Base-by-base conservation (phyloP, 2,113 vertebrate genomes). In the Peromyscus polionotus region DNA sequence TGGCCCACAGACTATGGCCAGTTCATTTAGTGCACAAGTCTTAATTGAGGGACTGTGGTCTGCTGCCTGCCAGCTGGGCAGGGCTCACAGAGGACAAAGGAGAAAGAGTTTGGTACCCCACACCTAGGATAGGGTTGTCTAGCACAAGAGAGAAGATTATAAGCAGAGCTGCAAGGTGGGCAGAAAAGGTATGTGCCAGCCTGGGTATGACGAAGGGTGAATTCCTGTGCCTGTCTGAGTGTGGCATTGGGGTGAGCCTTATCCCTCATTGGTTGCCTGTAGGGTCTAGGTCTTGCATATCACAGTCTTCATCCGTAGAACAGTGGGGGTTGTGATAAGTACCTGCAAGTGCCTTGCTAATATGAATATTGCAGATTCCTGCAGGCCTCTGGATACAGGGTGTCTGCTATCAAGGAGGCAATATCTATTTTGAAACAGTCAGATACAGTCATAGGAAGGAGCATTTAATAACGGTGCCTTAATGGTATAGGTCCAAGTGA, bases 11-110 rank as follows among this genome's bases (percentile, higher is more conserved):
- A 94, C 91, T 95, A 9, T 57, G 57, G 89, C 73, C 76, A 13
- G 22, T 98, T 97, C 95, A 97, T 86, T 94, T 13, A 5, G 24
- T n/a, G 54, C 86, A 93, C 97, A 97, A 48, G 70, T 61, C 84
- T 57, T 80, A 48, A 96, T 88, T 89, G 95, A 96, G 45, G n/a
- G 76, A 57, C 59, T 26, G 1, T 10, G 6, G 65, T 9, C n/a
- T 51, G 8, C 73, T n/a, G 65, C 61, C n/a, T 67, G 45, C 95
- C 91, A 70, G 95, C 92, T 73, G 48, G 48, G 89, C 65, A 36
- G 63, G 31, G 54, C 12, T 6, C 51, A 26, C 7, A 12, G 61
- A 28, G 75, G 68, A 75, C 33, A 48, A 72, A 87, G 57, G 84
- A 20, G 26, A 51, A 67, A n/a, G 83, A 79, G 42, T 48, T 13